Evolutionary conservation across 2,797 vertebrate species (phyloP).

Genomic region (Ciconia nigra): DNA sequence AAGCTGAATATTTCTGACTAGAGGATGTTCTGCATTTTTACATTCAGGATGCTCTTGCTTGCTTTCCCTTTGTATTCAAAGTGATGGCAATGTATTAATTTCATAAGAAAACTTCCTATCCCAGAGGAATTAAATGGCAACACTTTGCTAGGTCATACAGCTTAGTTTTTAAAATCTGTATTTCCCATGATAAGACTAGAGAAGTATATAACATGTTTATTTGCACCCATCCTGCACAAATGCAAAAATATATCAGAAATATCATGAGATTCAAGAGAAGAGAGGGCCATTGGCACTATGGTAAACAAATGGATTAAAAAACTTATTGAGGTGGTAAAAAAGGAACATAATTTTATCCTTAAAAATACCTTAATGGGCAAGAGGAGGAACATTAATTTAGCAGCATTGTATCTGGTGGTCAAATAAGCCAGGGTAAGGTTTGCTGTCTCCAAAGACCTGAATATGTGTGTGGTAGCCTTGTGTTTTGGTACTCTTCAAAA

Average conservation of each 20-base stretch:
- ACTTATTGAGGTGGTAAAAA: background rate
- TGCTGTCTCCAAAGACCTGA: background rate
- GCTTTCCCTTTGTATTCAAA: background rate
- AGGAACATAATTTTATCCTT: background rate
- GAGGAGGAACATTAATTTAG: background rate
- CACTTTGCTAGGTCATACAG: background rate
- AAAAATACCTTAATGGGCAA: background rate
- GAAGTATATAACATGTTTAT: background rate
- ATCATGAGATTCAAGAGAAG: background rate
- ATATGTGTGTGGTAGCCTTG: background rate
- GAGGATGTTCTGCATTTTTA: background rate
- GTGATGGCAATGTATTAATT: background rate
- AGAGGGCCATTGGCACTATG: background rate
- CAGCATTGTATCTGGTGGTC: background rate
- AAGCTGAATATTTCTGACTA: background rate
- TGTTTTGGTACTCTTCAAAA: background rate
- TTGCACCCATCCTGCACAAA: background rate
- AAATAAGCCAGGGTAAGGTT: background rate
- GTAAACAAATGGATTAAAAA: background rate
- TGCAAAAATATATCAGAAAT: background rate
- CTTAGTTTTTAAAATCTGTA: background rate
- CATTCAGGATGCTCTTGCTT: background rate
- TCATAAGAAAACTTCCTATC: background rate
- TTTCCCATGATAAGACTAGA: background rate
- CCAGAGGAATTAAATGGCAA: background rate